Conservation (phyloP, 2,113 vertebrate genomes). For the Tragelaphus buxtoni region DNA sequence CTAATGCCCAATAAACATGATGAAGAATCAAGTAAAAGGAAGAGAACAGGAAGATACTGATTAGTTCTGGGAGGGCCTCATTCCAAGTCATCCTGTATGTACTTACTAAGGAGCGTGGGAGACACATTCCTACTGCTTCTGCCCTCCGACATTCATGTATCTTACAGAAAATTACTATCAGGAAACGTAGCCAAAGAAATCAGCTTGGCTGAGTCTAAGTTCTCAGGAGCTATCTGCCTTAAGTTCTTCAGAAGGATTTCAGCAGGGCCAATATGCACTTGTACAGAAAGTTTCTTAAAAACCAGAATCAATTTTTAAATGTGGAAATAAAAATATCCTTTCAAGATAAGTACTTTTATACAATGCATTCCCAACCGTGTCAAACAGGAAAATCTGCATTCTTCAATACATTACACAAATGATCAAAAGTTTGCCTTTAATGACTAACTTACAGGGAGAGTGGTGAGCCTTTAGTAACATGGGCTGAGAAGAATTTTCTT, state of each 20-base stretch:
- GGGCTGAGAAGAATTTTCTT: not conserved
- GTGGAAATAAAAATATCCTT: slow-evolving; percentile 34
- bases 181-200: slow-evolving; percentile 19
- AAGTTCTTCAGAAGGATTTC: slow-evolving; percentile 39
- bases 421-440: not conserved
- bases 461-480: not conserved
- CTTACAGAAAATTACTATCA: slow-evolving; percentile 52
- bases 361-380: not conserved
- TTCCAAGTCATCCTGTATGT: not conserved
- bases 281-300: slow-evolving; percentile 36
- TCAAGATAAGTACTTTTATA: not conserved
- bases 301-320: slow-evolving; percentile 35
- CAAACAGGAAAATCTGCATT: slow-evolving; percentile 40
- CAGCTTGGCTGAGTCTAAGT: slow-evolving; percentile 15
- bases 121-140: not conserved
- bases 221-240: slow-evolving; percentile 45
- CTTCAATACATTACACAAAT: not conserved
- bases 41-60: not conserved
- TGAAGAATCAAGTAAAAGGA: not conserved
- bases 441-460: not conserved
- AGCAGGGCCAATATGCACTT: not conserved
- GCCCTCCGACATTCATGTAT: not conserved
- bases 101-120: slow-evolving; percentile 20
- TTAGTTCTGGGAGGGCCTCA: not conserved
- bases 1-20: slow-evolving; percentile 42